These are phyloP conservation scores for Drosophila falleni DNA, from an alignment of 2,888 invertebrate genomes.

Conservation along the genomic window DNA sequence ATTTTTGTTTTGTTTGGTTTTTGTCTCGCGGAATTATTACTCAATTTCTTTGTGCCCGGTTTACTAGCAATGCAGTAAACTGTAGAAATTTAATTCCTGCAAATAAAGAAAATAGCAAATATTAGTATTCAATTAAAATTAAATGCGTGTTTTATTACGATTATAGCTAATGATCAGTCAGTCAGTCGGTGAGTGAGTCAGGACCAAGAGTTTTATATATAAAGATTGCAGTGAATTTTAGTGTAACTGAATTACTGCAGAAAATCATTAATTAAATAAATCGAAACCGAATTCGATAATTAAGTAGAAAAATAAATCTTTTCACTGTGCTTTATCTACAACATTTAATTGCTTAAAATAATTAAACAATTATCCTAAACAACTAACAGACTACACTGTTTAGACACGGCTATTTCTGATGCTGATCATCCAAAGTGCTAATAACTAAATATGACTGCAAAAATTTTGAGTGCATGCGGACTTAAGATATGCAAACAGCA, in stretches of 20 bases:
- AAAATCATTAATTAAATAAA: conserved; percentile 11
- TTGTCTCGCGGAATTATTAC: conserved; percentile 56
- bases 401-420: background rate
- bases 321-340: background rate
- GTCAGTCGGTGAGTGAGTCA: too few relatives aligned
- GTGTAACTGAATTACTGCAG: too few relatives aligned
- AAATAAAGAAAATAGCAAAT: conserved; percentile 25
- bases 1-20: conserved; percentile 24
- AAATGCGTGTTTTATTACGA: conserved; percentile 1
- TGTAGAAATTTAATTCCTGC: conserved; percentile 72
- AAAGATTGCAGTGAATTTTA: background rate
- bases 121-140: conserved; percentile 8
- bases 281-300: background rate
- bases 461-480: background rate
- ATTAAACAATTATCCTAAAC: background rate
- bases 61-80: conserved; percentile 72
- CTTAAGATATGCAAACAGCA: conserved; percentile 4
- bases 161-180: conserved; percentile 9
- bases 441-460: conserved; percentile 14
- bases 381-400: background rate
- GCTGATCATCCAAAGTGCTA: conserved; percentile 27
- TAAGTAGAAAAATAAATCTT: background rate
- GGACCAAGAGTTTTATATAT: too few relatives aligned
- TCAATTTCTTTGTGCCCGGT: conserved; percentile 55
- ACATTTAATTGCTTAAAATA: background rate